Base-by-base conservation (phyloP, 2,797 vertebrate species). In the Naso thynnoides region DNA sequence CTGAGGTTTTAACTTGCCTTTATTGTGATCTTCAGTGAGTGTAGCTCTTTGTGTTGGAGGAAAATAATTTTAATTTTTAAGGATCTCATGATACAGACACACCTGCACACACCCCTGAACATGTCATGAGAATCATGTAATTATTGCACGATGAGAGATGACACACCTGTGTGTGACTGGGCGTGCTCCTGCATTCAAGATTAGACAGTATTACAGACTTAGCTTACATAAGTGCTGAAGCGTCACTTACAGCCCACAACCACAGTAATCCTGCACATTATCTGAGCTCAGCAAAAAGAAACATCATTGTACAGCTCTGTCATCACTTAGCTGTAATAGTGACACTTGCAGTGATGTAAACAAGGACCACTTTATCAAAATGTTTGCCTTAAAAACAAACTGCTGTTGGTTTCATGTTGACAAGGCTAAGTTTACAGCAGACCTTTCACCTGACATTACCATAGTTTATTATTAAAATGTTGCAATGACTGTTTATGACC, bases 401-500 rank as follows among this genome's bases (percentile, higher is more conserved):
- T 44, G 15, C 18, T 63, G 50, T 3, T 24, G 45, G 3, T 53
- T 23, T 55, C 14, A 21, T 33, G 5, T 24, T 26, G 21, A 31
- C n/a, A 47, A 11, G 19, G 5, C 44, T n/a, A 23, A 57, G 18
- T 24, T 63, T 8, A 31, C 45, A 21, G 13, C n/a, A 31, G 18
- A 29, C 13, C 19, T n/a, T 13, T 10, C 3, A 13, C 33, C 13
- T 29, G 33, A 33, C 33, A 33, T 33, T 33, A 33, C 27, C 21
- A 16, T 42, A 47, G 39, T 18, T 15, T 0, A 16, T 21, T 19
- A 14, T 8, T 56, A 18, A 61, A 16, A 44, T 27, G 23, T 45
- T 89, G 88, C 75, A 89, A 19, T 86, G 38, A 83, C 71, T n/a
- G 3, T 27, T 19, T 14, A 58, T 58, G 24, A 49, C 84, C 87